Evolutionary conservation across 2,888 invertebrate genomes (phyloP).

Genomic region (Cephus runcator): DNA sequence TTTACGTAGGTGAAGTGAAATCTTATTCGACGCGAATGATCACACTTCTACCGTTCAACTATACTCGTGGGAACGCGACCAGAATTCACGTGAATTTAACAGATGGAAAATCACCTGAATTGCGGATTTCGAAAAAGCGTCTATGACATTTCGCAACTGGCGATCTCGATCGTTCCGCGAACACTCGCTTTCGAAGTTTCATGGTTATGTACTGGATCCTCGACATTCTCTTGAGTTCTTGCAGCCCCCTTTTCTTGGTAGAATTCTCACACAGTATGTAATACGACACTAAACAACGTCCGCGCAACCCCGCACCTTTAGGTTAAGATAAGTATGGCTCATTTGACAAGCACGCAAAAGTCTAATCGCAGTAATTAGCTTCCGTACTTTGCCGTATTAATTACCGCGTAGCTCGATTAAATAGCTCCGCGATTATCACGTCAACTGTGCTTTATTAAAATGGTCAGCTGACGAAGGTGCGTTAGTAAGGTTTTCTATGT

Average conservation of each 20-base stretch:
- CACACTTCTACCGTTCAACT: background rate
- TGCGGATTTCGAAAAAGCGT: background rate
- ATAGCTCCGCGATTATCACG: background rate
- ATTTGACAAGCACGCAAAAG: background rate
- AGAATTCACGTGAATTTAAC: background rate
- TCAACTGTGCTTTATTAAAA: background rate
- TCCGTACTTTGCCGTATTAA: background rate
- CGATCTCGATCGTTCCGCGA: background rate
- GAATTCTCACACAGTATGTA: background rate
- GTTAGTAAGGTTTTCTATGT: background rate
- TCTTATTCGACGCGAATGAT: background rate
- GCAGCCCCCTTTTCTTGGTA: background rate
- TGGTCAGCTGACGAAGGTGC: background rate
- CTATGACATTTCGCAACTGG: background rate
- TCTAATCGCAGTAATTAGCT: background rate
- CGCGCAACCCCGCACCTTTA: background rate
- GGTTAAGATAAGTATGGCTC: background rate
- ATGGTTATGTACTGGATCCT: background rate
- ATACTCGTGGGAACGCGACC: background rate
- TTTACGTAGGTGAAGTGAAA: background rate
- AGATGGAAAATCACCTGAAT: background rate
- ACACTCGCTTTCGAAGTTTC: background rate
- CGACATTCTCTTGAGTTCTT: conserved; percentile 2
- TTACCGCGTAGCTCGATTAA: background rate
- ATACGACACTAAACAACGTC: background rate